Conservation (phyloP, 2,113 vertebrate genomes). For the Pogonocichla stellata region DNA sequence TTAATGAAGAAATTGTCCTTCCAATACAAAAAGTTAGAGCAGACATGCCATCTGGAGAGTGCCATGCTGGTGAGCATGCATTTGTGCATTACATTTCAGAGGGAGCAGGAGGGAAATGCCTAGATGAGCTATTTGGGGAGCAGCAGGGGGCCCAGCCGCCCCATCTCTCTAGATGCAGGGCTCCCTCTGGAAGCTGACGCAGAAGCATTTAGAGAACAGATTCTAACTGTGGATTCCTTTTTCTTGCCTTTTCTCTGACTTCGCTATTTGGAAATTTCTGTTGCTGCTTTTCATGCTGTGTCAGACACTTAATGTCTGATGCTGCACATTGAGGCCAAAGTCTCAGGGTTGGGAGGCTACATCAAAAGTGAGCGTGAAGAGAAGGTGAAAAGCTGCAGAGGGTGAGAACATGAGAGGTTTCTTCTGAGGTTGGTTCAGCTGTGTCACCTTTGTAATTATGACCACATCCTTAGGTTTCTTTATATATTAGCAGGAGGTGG, state of each 20-base stretch:
- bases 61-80: background rate
- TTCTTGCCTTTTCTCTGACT: background rate
- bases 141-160: background rate
- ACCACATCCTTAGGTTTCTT: background rate
- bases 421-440: background rate
- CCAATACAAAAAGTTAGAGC: background rate
- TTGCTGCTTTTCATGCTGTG: background rate
- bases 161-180: background rate
- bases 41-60: background rate
- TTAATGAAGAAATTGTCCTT: background rate
- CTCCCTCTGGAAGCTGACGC: background rate
- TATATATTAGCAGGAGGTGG: background rate
- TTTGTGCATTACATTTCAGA: background rate
- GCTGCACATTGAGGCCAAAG: background rate
- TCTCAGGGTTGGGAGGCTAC: background rate
- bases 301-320: background rate
- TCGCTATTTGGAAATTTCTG: background rate
- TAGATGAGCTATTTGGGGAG: background rate
- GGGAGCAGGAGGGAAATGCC: background rate
- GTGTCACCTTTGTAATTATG: background rate
- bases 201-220: background rate
- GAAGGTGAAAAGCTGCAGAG: background rate
- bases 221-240: background rate
- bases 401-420: background rate
- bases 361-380: background rate